Percentiles rank a stretch among this genome's conserved stretches.
Conservation (phyloP, 2,888 invertebrate genomes). For the Drosophila borealis region DNA sequence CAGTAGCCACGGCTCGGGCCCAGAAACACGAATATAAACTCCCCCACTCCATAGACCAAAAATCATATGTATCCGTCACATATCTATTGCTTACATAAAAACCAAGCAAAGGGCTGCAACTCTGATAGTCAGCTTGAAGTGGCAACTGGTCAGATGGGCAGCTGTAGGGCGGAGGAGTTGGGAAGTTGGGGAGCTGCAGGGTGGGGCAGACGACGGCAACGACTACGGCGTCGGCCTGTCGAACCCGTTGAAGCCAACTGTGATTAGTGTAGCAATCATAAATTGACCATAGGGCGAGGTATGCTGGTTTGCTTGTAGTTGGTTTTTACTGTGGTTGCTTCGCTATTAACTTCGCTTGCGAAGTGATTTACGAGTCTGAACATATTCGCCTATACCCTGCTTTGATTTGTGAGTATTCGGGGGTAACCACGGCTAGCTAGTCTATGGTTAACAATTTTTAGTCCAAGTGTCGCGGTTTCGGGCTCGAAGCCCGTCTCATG, state of each 20-base stretch:
- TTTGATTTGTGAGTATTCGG: neutral
- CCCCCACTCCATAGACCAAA: constrained; percentile 7
- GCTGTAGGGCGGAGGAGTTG: neutral
- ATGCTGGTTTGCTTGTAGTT: constrained; percentile 15
- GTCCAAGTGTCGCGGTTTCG: too few relatives aligned
- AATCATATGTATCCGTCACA: constrained; percentile 19
- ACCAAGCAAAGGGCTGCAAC: constrained; percentile 28
- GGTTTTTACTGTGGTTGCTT: constrained; percentile 32
- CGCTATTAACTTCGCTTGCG: constrained; percentile 52
- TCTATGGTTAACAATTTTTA: neutral
- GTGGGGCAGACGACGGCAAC: constrained; percentile 10
- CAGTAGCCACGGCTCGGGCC: constrained; percentile 57
- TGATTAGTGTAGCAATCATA: constrained; percentile 79
- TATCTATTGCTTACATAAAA: constrained; percentile 42
- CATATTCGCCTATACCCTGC: neutral
- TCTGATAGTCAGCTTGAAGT: constrained; percentile 27
- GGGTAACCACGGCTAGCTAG: neutral
- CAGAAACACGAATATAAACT: constrained; percentile 8
- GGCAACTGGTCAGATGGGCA: constrained; percentile 7
- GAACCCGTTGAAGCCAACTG: constrained; percentile 61
- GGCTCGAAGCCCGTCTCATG: too few relatives aligned
- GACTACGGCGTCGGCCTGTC: constrained; percentile 43
- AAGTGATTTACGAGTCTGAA: constrained; percentile 55
- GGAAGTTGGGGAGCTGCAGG: neutral
- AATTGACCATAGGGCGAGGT: constrained; percentile 67